These are phyloP conservation scores for Ladona fulva DNA, from an alignment of 1,140 invertebrate genomes.

Conservation along the genomic window DNA sequence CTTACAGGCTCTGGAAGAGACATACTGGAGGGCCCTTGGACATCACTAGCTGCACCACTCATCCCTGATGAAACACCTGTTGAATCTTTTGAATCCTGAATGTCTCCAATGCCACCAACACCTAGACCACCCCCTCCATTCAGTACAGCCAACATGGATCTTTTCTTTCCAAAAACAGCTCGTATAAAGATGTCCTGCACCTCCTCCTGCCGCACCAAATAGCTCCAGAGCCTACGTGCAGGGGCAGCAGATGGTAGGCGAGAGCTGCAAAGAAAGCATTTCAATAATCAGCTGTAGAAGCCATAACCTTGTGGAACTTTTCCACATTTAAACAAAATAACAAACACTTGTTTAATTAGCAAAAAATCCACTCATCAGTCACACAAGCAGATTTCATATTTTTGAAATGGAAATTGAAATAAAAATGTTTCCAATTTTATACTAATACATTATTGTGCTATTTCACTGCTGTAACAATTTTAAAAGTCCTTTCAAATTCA, in stretches of 20 bases:
- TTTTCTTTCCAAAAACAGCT: conserved; percentile 79
- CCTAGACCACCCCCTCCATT: conserved; percentile 9
- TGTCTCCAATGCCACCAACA: neutral
- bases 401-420: too few species aligned
- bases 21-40: conserved; percentile 27
- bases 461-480: too few species aligned
- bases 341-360: too few species aligned
- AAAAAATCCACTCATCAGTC: too few species aligned
- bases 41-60: conserved; percentile 22
- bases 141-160: conserved; percentile 29
- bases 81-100: neutral
- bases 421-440: too few species aligned
- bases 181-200: conserved; percentile 94
- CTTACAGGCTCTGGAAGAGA: conserved; percentile 68
- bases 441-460: too few species aligned
- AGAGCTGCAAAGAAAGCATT: conserved; percentile 37
- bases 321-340: too few species aligned
- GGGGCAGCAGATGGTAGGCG: conserved; percentile 65
- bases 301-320: too few species aligned
- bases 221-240: conserved; percentile 85
- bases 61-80: conserved; percentile 24
- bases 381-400: too few species aligned
- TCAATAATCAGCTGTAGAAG: neutral
- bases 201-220: conserved; percentile 81
- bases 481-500: too few species aligned